phyloP scores from a whole-genome alignment of 2,888 invertebrate species.

The Aleiodes alternator region DNA sequence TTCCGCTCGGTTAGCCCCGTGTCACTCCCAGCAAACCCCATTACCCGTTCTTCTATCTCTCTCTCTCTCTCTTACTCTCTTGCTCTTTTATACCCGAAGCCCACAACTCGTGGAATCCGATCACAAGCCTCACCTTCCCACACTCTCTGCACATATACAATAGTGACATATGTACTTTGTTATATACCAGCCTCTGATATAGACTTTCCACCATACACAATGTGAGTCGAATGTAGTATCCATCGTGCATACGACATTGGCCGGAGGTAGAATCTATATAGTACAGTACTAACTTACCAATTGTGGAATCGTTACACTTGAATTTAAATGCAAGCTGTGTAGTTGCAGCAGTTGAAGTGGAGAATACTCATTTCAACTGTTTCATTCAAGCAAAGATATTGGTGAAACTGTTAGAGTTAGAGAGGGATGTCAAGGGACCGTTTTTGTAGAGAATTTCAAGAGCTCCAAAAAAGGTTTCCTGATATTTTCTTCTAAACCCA shows the following conservation, averaged over 20 bases:
- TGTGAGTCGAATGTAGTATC: slow-evolving; percentile 37
- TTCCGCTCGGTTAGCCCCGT: slow-evolving; percentile 75
- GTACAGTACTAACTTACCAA: neutral
- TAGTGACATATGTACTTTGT: slow-evolving; percentile 42
- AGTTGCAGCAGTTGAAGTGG: neutral
- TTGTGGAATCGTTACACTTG: neutral
- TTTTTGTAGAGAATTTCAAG: too few relatives aligned
- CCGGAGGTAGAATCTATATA: slow-evolving; percentile 13
- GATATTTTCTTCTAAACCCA: too few relatives aligned
- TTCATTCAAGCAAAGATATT: too few relatives aligned
- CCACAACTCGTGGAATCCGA: slow-evolving; percentile 53
- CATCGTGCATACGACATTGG: slow-evolving; percentile 37
- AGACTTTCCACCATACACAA: slow-evolving; percentile 25
- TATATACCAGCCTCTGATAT: slow-evolving; percentile 2
- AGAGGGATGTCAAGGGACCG: too few relatives aligned
- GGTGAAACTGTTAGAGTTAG: too few relatives aligned
- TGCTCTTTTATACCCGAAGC: slow-evolving; percentile 21
- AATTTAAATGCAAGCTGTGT: neutral
- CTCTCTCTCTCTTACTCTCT: slow-evolving; percentile 19
- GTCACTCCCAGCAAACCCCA: slow-evolving; percentile 75
- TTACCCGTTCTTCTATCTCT: slow-evolving; percentile 63
- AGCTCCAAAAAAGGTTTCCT: too few relatives aligned
- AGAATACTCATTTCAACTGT: too few relatives aligned
- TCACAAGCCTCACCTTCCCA: slow-evolving; percentile 28
- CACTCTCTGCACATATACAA: slow-evolving; percentile 37